Evolutionary conservation across 2,888 invertebrate species (phyloP).

Genomic region (Orgyia antiqua): DNA sequence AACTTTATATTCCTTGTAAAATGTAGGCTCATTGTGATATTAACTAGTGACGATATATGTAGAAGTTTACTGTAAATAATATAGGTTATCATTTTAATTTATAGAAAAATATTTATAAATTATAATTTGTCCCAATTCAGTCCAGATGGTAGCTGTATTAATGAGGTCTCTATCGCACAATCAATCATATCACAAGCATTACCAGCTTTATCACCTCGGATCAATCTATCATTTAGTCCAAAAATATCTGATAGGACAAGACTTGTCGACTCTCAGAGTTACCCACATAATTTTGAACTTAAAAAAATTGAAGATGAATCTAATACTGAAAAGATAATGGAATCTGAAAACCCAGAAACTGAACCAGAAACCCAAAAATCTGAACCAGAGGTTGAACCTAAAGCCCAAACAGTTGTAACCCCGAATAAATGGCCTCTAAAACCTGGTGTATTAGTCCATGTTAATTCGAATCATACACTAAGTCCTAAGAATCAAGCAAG

Average conservation of each 20-base stretch:
- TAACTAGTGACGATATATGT: too few relatives aligned
- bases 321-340: slow-evolving; percentile 47
- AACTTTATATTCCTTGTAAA: too few relatives aligned
- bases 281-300: slow-evolving; percentile 49
- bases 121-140: slow-evolving; percentile 35
- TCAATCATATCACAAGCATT: slow-evolving; percentile 77
- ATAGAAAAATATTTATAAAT: too few relatives aligned
- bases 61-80: too few relatives aligned
- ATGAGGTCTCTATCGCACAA: slow-evolving; percentile 73
- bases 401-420: slow-evolving; percentile 57
- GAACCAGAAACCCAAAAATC: slow-evolving; percentile 39
- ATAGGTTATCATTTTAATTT: too few relatives aligned
- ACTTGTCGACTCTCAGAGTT: slow-evolving; percentile 49
- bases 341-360: slow-evolving; percentile 32
- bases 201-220: slow-evolving; percentile 66
- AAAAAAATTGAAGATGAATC: slow-evolving; percentile 52
- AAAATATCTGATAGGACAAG: slow-evolving; percentile 69
- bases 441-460: slow-evolving; percentile 92
- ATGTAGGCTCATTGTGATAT: too few relatives aligned
- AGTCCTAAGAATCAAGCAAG: slow-evolving; percentile 76
- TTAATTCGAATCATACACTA: slow-evolving; percentile 88
- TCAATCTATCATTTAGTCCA: slow-evolving; percentile 63
- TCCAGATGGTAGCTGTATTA: slow-evolving; percentile 75
- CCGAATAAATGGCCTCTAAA: slow-evolving; percentile 90
- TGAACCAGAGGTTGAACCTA: slow-evolving; percentile 42